Evolutionary conservation across 2,113 vertebrate species (phyloP).

Genomic region (Forbesichthys agassizii): DNA sequence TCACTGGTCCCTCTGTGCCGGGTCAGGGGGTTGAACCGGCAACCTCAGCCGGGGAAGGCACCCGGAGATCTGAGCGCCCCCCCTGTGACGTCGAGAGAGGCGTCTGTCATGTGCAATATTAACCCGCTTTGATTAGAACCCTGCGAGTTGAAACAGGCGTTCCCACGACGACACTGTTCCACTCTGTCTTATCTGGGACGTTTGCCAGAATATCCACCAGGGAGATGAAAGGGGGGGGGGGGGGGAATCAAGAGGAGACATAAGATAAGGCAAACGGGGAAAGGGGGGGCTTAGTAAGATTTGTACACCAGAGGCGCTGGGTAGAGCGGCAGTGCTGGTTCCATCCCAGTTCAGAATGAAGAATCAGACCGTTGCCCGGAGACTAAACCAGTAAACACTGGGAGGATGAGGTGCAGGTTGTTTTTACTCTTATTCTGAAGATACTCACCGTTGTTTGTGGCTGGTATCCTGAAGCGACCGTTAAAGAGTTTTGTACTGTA

Average conservation of each 20-base stretch:
- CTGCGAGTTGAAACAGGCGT: constrained; percentile 59
- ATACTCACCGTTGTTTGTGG: constrained; percentile 53
- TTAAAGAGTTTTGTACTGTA: constrained; percentile 53
- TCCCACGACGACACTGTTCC: constrained; percentile 43
- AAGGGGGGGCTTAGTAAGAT: constrained; percentile 46
- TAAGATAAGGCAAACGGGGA: constrained; percentile 19
- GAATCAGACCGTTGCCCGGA: constrained; percentile 42
- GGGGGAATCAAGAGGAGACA: constrained; percentile 25
- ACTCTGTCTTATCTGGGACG: constrained; percentile 66
- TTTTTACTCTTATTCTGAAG: constrained; percentile 16
- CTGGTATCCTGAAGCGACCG: constrained; percentile 56
- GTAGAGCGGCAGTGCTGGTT: constrained; percentile 49
- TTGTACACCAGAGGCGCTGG: constrained; percentile 58
- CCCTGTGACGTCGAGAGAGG: constrained; percentile 36
- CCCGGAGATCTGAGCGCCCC: background rate
- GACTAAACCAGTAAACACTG: constrained; percentile 54
- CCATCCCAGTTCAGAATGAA: constrained; percentile 49
- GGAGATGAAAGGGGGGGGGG: background rate
- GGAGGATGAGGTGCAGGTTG: constrained; percentile 20
- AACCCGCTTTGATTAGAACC: constrained; percentile 61
- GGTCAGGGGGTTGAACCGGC: too few relatives aligned
- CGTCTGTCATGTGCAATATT: constrained; percentile 54
- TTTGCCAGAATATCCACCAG: constrained; percentile 63
- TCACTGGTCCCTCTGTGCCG: background rate
- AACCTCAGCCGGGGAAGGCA: background rate